Percentiles rank a stretch among this genome's conserved stretches.
phyloP scores from a whole-genome alignment of 2,113 vertebrate genomes.

The Erythrolamprus reginae region DNA sequence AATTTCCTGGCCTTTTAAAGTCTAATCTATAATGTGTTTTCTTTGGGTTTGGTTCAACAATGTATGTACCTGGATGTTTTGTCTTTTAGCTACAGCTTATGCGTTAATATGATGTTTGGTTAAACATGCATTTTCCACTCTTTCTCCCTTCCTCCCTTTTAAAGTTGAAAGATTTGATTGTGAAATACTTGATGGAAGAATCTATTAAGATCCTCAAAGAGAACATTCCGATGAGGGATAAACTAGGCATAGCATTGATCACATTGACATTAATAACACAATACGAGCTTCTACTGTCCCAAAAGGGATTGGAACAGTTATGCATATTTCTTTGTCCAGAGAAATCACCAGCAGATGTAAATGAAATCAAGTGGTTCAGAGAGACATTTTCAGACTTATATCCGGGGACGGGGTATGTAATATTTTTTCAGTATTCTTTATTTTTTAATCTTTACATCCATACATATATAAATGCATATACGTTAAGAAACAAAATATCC shows the following conservation, averaged over 20 bases:
- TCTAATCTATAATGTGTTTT: not conserved
- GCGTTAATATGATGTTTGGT: not conserved
- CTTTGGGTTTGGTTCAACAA: not conserved
- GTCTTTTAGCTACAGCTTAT: not conserved
- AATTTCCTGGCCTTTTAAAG: not conserved
- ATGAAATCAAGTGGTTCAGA: not conserved
- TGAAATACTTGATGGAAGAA: not conserved
- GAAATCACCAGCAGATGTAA: fast-evolving
- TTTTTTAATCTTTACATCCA: too few species aligned
- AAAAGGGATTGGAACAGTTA: fast-evolving
- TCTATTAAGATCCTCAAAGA: not conserved
- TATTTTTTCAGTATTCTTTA: too few species aligned
- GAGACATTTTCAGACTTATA: not conserved
- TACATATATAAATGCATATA: too few species aligned
- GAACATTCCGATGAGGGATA: not conserved
- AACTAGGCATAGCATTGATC: slow-evolving; percentile 57
- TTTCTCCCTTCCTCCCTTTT: not conserved
- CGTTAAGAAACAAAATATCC: too few species aligned
- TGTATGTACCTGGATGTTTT: not conserved
- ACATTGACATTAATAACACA: fast-evolving
- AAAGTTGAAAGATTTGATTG: slow-evolving; percentile 23
- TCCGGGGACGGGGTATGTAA: too few species aligned
- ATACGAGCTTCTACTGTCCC: fast-evolving
- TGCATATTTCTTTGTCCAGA: slow-evolving; percentile 56
- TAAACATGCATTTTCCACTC: not conserved